Percentiles rank a stretch among this genome's conserved stretches.
Evolutionary conservation across 2,797 vertebrate species (phyloP).

Genomic region (Serranus cabrilla): DNA sequence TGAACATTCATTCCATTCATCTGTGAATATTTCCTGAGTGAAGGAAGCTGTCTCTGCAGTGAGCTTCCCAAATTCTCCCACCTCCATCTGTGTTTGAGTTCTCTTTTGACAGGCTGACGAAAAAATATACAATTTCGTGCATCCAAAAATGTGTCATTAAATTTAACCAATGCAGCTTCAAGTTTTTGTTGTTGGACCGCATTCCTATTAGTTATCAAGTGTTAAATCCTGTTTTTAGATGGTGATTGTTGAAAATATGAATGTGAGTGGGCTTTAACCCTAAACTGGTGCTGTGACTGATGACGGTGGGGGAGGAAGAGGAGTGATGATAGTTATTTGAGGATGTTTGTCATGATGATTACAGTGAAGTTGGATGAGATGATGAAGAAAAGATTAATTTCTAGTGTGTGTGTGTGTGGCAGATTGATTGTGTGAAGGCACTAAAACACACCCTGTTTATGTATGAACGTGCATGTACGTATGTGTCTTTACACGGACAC

Average conservation of each 20-base stretch:
- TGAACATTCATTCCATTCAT: constrained; percentile 32
- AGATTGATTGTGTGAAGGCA: constrained; percentile 7
- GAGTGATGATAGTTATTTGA: constrained; percentile 40
- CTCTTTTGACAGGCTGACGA: constrained; percentile 14
- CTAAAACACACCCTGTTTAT: constrained; percentile 8
- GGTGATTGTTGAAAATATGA: constrained; percentile 15
- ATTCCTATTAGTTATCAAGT: constrained; percentile 12
- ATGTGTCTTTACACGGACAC: constrained; percentile 20
- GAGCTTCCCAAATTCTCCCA: constrained; percentile 52
- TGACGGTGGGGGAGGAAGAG: constrained; percentile 39
- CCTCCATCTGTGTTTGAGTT: constrained; percentile 50
- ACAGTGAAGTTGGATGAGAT: constrained; percentile 34
- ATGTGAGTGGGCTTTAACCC: constrained; percentile 20
- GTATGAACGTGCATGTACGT: constrained; percentile 6
- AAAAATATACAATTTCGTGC: constrained; percentile 10
- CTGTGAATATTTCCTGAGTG: constrained; percentile 37
- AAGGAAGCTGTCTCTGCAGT: constrained; percentile 19
- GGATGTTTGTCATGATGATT: constrained; percentile 43
- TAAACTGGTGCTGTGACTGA: constrained; percentile 30
- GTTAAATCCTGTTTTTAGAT: constrained; percentile 30
- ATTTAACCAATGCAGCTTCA: constrained; percentile 12
- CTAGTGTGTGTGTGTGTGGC: constrained; percentile 1
- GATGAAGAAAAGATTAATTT: constrained; percentile 24
- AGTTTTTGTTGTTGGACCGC: not conserved
- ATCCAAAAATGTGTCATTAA: constrained; percentile 34